These are phyloP conservation scores for Nomada flava DNA, from an alignment of 2,888 invertebrate species.

Conservation along the genomic window DNA sequence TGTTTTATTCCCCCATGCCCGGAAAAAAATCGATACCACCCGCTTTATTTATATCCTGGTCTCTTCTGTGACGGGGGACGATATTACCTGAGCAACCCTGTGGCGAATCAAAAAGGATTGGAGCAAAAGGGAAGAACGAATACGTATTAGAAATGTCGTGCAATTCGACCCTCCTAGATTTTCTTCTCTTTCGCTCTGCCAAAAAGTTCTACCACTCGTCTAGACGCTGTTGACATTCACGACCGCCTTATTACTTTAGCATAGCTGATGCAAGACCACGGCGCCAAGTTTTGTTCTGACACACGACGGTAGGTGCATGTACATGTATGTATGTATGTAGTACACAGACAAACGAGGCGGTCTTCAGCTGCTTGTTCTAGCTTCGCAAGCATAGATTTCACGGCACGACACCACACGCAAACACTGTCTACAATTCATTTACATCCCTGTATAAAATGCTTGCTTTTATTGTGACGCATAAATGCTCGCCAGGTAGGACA, in stretches of 20 bases:
- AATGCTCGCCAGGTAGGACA: neutral
- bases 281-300: slow-evolving; percentile 48
- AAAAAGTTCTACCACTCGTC: slow-evolving; percentile 25
- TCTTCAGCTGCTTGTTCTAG: neutral
- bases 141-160: slow-evolving; percentile 17
- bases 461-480: neutral
- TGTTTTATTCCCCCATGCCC: slow-evolving; percentile 58
- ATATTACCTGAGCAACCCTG: slow-evolving; percentile 29
- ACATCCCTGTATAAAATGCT: neutral
- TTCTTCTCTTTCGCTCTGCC: slow-evolving; percentile 30
- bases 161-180: slow-evolving; percentile 27
- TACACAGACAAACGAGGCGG: neutral
- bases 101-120: slow-evolving; percentile 13
- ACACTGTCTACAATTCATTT: slow-evolving; percentile 6
- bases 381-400: neutral
- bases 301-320: neutral
- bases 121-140: neutral
- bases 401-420: slow-evolving; percentile 3
- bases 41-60: slow-evolving; percentile 71
- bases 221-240: slow-evolving; percentile 55
- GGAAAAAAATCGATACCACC: slow-evolving; percentile 73
- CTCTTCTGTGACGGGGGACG: slow-evolving; percentile 29
- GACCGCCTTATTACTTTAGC: slow-evolving; percentile 48
- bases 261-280: slow-evolving; percentile 36
- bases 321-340: neutral